These are phyloP conservation scores for Parotia lawesii DNA, from an alignment of 2,113 vertebrate genomes.

Conservation along the genomic window DNA sequence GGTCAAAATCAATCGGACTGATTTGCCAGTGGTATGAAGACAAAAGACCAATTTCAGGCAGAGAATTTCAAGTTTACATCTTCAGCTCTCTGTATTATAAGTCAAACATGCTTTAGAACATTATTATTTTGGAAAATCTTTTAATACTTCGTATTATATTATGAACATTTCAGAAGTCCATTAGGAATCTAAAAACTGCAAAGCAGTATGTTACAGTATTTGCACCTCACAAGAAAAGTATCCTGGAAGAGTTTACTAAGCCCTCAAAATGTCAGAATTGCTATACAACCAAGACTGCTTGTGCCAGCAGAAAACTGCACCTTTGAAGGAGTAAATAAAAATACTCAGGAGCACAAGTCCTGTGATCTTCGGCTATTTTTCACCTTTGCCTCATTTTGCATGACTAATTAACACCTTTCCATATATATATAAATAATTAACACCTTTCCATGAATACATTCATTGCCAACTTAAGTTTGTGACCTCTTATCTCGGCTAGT, in stretches of 20 bases:
- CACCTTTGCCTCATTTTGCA: neutral
- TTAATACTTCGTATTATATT: neutral
- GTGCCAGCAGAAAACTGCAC: neutral
- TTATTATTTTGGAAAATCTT: neutral
- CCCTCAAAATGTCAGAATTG: neutral
- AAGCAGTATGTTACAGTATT: neutral
- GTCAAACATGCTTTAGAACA: neutral
- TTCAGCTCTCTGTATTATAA: neutral
- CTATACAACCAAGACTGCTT: neutral
- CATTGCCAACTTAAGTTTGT: neutral
- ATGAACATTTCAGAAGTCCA: neutral
- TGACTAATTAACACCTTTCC: neutral
- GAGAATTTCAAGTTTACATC: neutral
- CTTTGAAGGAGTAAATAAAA: neutral
- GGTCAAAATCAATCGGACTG: neutral
- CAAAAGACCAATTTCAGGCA: neutral
- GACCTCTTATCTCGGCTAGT: neutral
- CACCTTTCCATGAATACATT: neutral
- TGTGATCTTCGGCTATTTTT: neutral
- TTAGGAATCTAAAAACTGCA: neutral
- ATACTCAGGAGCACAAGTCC: neutral
- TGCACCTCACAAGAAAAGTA: neutral
- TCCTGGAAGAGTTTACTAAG: neutral
- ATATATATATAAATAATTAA: neutral
- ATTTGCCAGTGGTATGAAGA: neutral